Percentiles rank a stretch among this genome's conserved stretches.
Conservation (phyloP, 2,888 invertebrate genomes). For the Cheilosia variabilis region DNA sequence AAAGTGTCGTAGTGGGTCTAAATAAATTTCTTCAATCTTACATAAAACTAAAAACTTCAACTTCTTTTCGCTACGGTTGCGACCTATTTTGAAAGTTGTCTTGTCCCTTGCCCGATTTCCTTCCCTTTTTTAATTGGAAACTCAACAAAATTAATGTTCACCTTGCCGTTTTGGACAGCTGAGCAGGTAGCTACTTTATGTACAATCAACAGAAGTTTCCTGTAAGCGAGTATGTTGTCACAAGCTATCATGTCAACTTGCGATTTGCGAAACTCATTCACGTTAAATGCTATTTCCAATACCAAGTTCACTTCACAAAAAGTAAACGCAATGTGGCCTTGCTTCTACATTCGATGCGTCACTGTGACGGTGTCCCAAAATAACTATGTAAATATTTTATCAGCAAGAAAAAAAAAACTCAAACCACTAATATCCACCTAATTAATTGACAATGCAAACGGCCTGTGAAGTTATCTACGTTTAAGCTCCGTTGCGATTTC, state of each 20-base stretch:
- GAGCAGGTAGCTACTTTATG: no score
- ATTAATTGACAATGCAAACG: slow-evolving; percentile 3
- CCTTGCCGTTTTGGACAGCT: not conserved
- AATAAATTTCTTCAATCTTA: no score
- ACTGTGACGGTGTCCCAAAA: slow-evolving; percentile 22
- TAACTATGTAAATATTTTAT: slow-evolving; percentile 5
- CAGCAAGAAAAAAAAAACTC: not conserved
- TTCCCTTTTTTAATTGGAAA: not conserved
- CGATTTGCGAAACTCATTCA: not conserved
- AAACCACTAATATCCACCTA: slow-evolving; percentile 21
- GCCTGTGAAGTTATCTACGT: slow-evolving; percentile 5
- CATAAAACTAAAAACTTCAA: no score
- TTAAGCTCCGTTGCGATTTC: not conserved
- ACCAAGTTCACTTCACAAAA: not conserved
- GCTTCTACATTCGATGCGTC: slow-evolving; percentile 15
- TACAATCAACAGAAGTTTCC: no score
- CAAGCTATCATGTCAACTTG: not conserved
- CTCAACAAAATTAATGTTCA: not conserved
- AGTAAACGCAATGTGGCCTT: slow-evolving; percentile 15
- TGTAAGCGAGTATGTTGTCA: no score
- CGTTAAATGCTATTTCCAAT: no score
- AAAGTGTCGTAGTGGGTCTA: no score
- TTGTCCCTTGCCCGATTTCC: not conserved
- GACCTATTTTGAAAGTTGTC: not conserved
- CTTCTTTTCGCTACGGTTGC: no score